phyloP scores from a whole-genome alignment of 2,797 vertebrate species.

The Austrolebias charrua region DNA sequence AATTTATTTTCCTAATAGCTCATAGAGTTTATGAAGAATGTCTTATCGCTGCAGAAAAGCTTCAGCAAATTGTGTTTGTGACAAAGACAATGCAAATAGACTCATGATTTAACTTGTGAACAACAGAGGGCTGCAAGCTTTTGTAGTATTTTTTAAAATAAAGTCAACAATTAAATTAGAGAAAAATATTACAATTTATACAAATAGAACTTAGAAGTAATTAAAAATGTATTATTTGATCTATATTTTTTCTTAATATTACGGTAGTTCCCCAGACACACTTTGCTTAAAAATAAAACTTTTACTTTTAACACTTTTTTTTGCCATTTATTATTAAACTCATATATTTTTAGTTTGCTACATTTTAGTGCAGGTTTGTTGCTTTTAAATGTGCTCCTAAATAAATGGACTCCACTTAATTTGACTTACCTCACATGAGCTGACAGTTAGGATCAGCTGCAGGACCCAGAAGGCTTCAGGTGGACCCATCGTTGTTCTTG shows the following conservation, averaged over 20 bases:
- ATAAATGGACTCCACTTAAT: not conserved
- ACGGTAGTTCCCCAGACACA: too few species aligned
- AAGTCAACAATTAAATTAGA: too few species aligned
- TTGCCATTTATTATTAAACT: not conserved
- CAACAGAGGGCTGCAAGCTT: not conserved
- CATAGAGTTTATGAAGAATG: not conserved
- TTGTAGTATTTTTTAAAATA: not conserved
- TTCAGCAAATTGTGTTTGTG: slow-evolving; percentile 1
- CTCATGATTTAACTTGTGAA: not conserved
- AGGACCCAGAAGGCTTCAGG: slow-evolving; percentile 41
- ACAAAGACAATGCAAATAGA: slow-evolving; percentile 12
- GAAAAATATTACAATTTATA: too few species aligned
- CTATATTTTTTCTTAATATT: too few species aligned
- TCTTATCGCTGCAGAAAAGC: slow-evolving; percentile 1
- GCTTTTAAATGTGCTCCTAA: slow-evolving; percentile 1
- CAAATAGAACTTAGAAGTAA: too few species aligned
- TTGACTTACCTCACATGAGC: slow-evolving; percentile 52
- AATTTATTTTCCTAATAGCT: slow-evolving; percentile 1
- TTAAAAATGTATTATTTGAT: too few species aligned
- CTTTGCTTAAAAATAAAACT: too few species aligned
- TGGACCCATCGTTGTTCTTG: slow-evolving; percentile 30
- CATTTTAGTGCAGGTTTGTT: not conserved
- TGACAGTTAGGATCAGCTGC: slow-evolving; percentile 38
- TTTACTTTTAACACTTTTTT: too few species aligned
- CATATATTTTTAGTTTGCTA: not conserved